phyloP scores from a whole-genome alignment of 2,888 invertebrate species.

The Nephrotoma flavescens region DNA sequence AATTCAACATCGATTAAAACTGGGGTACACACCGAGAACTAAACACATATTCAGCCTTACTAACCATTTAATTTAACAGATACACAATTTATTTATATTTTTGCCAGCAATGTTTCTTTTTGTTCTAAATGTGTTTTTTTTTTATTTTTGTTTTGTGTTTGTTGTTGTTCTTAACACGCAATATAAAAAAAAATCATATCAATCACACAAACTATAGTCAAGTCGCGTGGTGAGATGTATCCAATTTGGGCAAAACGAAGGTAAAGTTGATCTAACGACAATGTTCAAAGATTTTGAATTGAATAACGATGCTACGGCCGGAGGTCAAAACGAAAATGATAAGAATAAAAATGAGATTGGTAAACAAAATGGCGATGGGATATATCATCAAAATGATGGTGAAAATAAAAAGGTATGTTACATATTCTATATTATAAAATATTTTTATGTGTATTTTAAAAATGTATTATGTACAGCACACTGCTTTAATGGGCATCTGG shows the following conservation, averaged over 20 bases:
- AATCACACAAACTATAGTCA: not conserved
- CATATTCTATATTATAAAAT: not conserved
- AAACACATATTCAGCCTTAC: not conserved
- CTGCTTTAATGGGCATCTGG: not conserved
- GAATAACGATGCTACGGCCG: not conserved
- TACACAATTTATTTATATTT: not conserved
- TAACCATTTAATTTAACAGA: not conserved
- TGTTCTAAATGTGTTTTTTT: constrained; percentile 4
- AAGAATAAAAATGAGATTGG: not conserved
- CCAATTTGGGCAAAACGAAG: constrained; percentile 4
- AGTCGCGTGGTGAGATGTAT: constrained; percentile 7
- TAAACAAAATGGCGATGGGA: constrained; percentile 19
- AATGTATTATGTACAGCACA: not conserved
- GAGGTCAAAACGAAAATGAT: not conserved
- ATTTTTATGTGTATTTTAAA: not conserved
- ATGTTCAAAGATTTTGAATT: not conserved
- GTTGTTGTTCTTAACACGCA: not conserved
- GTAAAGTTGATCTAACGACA: constrained; percentile 1
- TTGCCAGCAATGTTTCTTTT: not conserved
- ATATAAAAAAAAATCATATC: not conserved
- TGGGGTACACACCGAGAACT: not conserved
- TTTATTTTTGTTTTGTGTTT: constrained; percentile 4
- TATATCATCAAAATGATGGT: constrained; percentile 20
- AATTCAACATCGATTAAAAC: not conserved
- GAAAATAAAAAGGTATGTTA: constrained; percentile 19